Evolutionary conservation across 2,113 vertebrate species (phyloP), one percentile per base, ranked within the genome.

Genomic region (Zosterops borbonicus): DNA sequence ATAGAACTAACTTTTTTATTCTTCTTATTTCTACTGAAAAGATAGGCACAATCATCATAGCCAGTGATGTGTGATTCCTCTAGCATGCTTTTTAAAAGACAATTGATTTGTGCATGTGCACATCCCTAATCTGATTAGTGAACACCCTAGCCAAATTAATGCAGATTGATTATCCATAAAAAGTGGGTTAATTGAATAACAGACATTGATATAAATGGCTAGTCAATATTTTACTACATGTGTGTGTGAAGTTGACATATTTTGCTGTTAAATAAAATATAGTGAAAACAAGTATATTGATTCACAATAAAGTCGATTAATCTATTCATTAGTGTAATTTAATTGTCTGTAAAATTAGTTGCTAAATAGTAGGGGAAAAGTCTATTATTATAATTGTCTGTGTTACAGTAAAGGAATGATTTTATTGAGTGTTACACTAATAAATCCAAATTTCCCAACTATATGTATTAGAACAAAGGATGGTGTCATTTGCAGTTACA

Each of bases 311-410:
- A 84, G 37, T 37, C 97, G 90, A 98, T 96, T 97, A 86, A 97
- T 97, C 65, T 94, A 81, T 90, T 94, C 31, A 7, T 96, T 96
- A 92, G 44, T 47, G 18, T 94, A 92, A 97, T 96, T 94, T 97
- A 98, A 98, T 96, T 97, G 83, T 83, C 96, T 96, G 87, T 97
- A 97, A 98, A 97, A 97, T 96, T 89, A 88, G 69, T 91, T 97
- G 76, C 80, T 96, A 97, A 97, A 95, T 56, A 94, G 87, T 86
- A 76, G 67, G 70, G 74, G 50, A 70, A 89, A 79, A 75, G 52
- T 92, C 31, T 92, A 92, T 89, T 94, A 63, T 95, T 96, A 80
- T 95, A 95, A 96, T 91, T 92, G 68, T 93, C 91, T 81, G 22
- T 91, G 39, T 91, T 96, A 94, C 75, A 96, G 62, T 44, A 69